Evolutionary conservation across 2,113 vertebrate genomes (phyloP).

Genomic region (Mormyrus iriodes): DNA sequence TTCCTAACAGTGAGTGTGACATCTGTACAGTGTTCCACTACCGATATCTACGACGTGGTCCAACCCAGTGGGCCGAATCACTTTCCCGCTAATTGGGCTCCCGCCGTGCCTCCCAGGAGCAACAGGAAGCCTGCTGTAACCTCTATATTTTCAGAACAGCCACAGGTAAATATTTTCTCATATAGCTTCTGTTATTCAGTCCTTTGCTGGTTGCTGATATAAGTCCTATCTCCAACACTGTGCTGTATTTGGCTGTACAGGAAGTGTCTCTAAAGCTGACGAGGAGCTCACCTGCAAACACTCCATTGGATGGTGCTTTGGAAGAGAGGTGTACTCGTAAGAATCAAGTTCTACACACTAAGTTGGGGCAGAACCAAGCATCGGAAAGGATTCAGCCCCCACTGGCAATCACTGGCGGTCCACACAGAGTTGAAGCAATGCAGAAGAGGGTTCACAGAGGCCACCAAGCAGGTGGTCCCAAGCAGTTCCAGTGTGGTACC

Average conservation of each 20-base stretch:
- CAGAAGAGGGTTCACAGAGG: neutral
- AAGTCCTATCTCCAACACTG: neutral
- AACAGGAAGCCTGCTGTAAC: constrained; percentile 21
- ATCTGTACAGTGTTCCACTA: constrained; percentile 41
- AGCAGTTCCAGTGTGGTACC: constrained; percentile 11
- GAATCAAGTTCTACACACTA: constrained; percentile 48
- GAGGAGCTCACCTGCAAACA: constrained; percentile 36
- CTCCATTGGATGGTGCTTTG: neutral
- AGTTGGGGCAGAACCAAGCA: constrained; percentile 46
- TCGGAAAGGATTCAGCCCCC: constrained; percentile 14
- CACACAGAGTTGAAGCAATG: neutral
- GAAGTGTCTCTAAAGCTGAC: constrained; percentile 56
- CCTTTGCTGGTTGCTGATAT: neutral
- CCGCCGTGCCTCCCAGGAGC: constrained; percentile 38
- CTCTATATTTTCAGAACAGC: neutral
- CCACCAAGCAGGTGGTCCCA: neutral
- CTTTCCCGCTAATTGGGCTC: constrained; percentile 27
- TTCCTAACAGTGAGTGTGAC: constrained; percentile 17
- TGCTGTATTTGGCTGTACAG: constrained; percentile 28
- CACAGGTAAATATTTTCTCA: neutral
- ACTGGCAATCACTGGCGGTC: constrained; percentile 17
- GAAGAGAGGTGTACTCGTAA: constrained; percentile 19
- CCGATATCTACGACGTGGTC: constrained; percentile 60
- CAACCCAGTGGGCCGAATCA: constrained; percentile 39
- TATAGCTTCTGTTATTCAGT: neutral